Conservation (phyloP, 2,113 vertebrate genomes). For the Ranitomeya imitator region DNA sequence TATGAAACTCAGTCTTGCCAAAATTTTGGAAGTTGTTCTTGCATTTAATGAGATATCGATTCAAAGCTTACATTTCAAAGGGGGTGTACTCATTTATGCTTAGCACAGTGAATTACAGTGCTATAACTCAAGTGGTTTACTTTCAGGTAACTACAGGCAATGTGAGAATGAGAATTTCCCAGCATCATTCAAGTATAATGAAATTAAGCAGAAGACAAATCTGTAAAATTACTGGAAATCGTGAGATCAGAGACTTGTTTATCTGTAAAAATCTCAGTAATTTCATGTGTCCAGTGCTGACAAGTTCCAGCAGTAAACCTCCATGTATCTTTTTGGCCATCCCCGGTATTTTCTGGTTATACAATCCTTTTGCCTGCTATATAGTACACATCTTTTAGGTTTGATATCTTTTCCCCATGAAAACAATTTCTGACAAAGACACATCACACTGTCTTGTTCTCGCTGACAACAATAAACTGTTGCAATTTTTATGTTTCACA, state of each 20-base stretch:
- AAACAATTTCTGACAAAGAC: background rate
- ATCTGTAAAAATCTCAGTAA: background rate
- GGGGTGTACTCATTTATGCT: no score
- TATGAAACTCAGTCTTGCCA: no score
- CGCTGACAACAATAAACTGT: background rate
- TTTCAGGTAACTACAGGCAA: background rate
- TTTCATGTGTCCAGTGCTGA: background rate
- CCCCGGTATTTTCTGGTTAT: background rate
- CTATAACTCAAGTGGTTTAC: background rate
- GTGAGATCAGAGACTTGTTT: background rate
- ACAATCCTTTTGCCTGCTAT: background rate
- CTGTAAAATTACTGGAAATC: conserved; percentile 6
- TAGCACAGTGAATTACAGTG: background rate
- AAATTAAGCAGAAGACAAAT: background rate
- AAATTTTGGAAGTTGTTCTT: no score
- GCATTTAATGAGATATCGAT: no score
- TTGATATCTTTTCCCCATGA: background rate
- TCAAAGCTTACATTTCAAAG: no score
- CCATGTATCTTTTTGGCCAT: background rate
- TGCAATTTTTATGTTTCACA: background rate
- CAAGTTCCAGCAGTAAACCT: background rate
- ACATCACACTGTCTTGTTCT: background rate
- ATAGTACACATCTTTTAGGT: background rate
- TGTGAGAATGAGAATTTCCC: background rate
- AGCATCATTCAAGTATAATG: background rate